Percentiles rank a stretch among this genome's conserved stretches.
These are phyloP conservation scores for Bujurquina vittata DNA, from an alignment of 2,113 vertebrate species.

Conservation along the genomic window DNA sequence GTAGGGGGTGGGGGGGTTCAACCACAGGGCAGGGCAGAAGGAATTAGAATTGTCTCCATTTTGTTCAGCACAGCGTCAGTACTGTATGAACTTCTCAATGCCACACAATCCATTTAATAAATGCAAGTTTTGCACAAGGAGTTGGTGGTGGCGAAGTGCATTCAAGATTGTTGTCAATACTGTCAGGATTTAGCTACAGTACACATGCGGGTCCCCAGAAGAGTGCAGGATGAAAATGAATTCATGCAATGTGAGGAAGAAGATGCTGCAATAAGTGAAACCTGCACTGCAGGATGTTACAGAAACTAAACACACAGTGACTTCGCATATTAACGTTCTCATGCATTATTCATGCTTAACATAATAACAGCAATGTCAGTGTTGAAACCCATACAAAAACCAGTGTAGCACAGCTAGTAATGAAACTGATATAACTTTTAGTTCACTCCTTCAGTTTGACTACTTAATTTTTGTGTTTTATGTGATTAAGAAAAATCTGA, in stretches of 20 bases:
- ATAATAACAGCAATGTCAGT: conserved; percentile 4
- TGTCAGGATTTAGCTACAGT: conserved; percentile 11
- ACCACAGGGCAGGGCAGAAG: neutral
- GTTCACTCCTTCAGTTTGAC: neutral
- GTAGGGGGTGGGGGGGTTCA: conserved; percentile 7
- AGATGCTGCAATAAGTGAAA: conserved; percentile 16
- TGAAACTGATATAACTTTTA: neutral
- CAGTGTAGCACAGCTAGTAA: neutral
- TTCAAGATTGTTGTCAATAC: conserved; percentile 26
- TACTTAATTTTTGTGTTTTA: neutral
- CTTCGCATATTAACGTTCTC: conserved; percentile 28
- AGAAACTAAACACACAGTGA: neutral
- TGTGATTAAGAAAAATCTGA: neutral
- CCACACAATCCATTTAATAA: conserved; percentile 16
- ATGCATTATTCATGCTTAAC: conserved; percentile 38
- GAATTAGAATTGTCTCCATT: conserved; percentile 31
- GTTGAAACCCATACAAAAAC: neutral
- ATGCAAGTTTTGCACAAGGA: conserved; percentile 26
- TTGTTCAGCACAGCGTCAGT: conserved; percentile 45
- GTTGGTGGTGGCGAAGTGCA: conserved; percentile 14
- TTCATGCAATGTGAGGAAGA: neutral
- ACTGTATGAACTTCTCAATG: conserved; percentile 4
- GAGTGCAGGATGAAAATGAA: conserved; percentile 15
- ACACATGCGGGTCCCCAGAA: neutral
- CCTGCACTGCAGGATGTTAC: conserved; percentile 1